Evolutionary conservation across 2,113 vertebrate species (phyloP).

Genomic region (Nesogale talazaci): DNA sequence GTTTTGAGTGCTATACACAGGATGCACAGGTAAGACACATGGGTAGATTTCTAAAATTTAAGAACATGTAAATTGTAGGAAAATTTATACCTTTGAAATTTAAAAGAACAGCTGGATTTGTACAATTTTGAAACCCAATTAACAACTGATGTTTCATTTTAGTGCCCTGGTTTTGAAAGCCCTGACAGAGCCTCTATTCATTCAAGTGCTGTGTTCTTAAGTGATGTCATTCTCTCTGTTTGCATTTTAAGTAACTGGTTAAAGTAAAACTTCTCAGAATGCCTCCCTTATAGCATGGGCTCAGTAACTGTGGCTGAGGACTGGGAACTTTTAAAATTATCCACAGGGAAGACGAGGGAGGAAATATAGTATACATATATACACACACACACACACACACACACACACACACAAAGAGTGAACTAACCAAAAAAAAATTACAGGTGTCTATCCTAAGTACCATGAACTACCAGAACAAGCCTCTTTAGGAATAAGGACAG

Average conservation of each 20-base stretch:
- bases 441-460: no score
- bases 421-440: no score
- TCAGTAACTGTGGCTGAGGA: not conserved
- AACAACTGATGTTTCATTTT: conserved; percentile 35
- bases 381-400: no score
- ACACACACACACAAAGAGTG: no score
- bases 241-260: conserved; percentile 58
- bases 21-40: accelerated
- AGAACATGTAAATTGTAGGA: no score
- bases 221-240: conserved; percentile 53
- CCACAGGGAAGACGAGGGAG: not conserved
- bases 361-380: not conserved
- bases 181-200: conserved; percentile 61
- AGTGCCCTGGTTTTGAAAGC: not conserved
- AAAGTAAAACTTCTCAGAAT: conserved; percentile 68
- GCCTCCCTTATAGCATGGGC: not conserved
- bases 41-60: not conserved
- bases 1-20: not conserved
- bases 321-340: conserved; percentile 23
- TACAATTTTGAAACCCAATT: conserved; percentile 20
- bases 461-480: no score
- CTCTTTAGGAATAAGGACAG: no score
- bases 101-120: not conserved
- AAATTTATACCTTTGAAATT: no score
- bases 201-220: not conserved